Evolutionary conservation across 2,797 vertebrate genomes (phyloP).

Genomic region (Odontamblyopus lacepedii): DNA sequence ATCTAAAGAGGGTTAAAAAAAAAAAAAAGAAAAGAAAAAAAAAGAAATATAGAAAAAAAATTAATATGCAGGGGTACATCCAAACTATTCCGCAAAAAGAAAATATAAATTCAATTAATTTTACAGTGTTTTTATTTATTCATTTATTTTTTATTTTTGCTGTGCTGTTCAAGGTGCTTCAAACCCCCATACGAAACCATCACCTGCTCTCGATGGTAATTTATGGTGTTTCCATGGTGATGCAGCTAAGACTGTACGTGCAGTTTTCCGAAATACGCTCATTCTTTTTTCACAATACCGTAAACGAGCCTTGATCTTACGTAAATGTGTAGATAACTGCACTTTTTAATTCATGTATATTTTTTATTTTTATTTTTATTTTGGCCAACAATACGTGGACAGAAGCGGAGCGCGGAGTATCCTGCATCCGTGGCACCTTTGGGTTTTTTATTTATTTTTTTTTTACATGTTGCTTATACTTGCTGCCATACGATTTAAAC

Average conservation of each 20-base stretch:
- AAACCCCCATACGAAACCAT: background rate
- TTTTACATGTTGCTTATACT: background rate
- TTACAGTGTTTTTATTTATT: too few relatives aligned
- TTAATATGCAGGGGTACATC: background rate
- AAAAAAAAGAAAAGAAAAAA: too few relatives aligned
- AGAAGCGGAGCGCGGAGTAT: slow-evolving; percentile 55
- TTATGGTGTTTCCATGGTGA: slow-evolving; percentile 57
- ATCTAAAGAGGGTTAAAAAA: too few relatives aligned
- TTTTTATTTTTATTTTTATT: too few relatives aligned
- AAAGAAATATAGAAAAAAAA: too few relatives aligned
- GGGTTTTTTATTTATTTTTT: too few relatives aligned
- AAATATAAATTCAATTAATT: too few relatives aligned
- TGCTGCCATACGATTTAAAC: too few relatives aligned
- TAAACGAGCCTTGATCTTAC: slow-evolving; percentile 14
- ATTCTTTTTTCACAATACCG: slow-evolving; percentile 7
- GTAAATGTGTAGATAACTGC: slow-evolving; percentile 38
- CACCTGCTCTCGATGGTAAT: slow-evolving; percentile 23
- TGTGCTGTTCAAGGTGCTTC: background rate
- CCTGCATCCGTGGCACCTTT: slow-evolving; percentile 49
- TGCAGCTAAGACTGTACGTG: slow-evolving; percentile 31
- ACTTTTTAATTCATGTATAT: background rate
- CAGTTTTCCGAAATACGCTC: slow-evolving; percentile 17
- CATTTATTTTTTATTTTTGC: background rate
- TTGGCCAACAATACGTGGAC: slow-evolving; percentile 60
- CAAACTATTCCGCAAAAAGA: background rate